Evolutionary conservation across 2,888 invertebrate species (phyloP).

Genomic region (Tholera decimalis): DNA sequence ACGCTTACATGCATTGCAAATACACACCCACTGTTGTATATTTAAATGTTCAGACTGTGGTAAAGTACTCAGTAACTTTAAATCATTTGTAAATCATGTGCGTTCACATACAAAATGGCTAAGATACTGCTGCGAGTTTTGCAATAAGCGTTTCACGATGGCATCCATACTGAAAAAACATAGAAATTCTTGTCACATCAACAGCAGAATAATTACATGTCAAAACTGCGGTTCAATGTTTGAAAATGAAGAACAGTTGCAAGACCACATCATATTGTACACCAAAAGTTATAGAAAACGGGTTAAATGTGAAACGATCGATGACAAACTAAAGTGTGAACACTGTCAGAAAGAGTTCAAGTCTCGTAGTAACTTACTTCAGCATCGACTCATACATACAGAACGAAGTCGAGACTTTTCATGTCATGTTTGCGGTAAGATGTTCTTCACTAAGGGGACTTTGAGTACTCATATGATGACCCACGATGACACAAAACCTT

Average conservation of each 20-base stretch:
- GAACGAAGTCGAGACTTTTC: constrained; percentile 85
- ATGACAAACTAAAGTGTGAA: constrained; percentile 80
- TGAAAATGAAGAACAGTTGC: constrained; percentile 76
- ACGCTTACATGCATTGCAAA: constrained; percentile 83
- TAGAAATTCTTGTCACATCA: constrained; percentile 70
- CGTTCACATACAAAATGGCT: constrained; percentile 80
- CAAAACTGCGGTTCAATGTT: constrained; percentile 81
- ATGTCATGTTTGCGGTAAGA: constrained; percentile 87
- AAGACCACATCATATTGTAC: constrained; percentile 81
- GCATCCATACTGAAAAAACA: constrained; percentile 78
- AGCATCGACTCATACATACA: constrained; percentile 85
- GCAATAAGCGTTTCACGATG: constrained; percentile 77
- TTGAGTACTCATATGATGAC: constrained; percentile 84
- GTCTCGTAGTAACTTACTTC: constrained; percentile 81
- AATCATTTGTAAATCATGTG: constrained; percentile 81
- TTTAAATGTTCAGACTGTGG: constrained; percentile 85
- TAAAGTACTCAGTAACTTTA: constrained; percentile 77
- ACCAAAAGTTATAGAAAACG: constrained; percentile 73
- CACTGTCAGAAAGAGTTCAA: constrained; percentile 85
- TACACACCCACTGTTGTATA: constrained; percentile 81
- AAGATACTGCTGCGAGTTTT: constrained; percentile 83
- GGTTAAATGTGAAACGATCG: constrained; percentile 68
- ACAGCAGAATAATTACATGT: constrained; percentile 73
- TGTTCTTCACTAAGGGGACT: constrained; percentile 88
- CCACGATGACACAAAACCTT: constrained; percentile 84